Evolutionary conservation across 2,888 invertebrate genomes (phyloP).

Genomic region (Hartigia nigra): DNA sequence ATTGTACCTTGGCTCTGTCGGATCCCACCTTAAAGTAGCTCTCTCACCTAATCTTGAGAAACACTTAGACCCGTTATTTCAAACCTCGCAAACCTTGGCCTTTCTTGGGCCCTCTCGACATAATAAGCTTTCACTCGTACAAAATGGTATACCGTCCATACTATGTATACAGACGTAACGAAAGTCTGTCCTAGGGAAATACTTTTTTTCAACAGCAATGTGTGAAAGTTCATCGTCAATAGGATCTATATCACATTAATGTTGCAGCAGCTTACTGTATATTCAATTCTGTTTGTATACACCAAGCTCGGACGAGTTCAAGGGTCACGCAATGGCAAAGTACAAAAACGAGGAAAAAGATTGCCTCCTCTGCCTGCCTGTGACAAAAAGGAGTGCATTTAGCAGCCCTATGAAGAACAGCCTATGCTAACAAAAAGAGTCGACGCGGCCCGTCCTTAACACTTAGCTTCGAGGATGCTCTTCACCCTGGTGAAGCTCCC

Average conservation of each 20-base stretch:
- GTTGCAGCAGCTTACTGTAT: background rate
- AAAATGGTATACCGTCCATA: background rate
- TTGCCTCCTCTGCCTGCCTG: background rate
- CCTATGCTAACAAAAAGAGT: background rate
- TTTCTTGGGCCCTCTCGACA: background rate
- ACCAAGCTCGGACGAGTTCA: background rate
- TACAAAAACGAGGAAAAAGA: background rate
- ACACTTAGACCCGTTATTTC: slow-evolving; percentile 49
- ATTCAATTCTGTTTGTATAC: background rate
- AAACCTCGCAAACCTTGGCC: slow-evolving; percentile 25
- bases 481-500: background rate
- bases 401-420: background rate
- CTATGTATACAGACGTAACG: background rate
- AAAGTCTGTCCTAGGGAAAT: background rate
- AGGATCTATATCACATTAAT: background rate
- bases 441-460: background rate
- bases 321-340: background rate
- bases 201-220: background rate
- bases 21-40: slow-evolving; percentile 38
- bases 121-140: background rate
- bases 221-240: background rate
- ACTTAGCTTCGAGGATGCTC: background rate
- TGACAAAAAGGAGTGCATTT: background rate
- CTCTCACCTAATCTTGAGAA: slow-evolving; percentile 43
- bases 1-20: slow-evolving; percentile 37